Evolutionary conservation across 2,797 vertebrate species (phyloP), one percentile per base, ranked within the genome.

Genomic region (Chanos chanos): DNA sequence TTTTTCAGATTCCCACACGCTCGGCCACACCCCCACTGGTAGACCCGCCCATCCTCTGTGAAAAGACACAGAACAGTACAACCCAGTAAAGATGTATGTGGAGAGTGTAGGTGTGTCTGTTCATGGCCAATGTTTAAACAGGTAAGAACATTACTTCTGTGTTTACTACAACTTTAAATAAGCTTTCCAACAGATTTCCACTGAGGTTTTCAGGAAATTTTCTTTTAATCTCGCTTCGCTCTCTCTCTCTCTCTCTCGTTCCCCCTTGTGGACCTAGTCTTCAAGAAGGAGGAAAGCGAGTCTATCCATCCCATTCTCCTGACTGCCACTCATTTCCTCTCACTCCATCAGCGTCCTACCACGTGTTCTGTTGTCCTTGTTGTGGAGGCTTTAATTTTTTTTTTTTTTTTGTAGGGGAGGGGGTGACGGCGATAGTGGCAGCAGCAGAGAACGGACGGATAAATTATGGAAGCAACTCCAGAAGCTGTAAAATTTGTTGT

Each of bases 401-500:
- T 18, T 33, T 28, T 27, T 30, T 28, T 18, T 28, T 13, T 12
- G 4, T 18, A 7, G 6, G 47, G 33, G 5, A 1, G 16, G 15
- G 16, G 16, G 39, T 37, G 5, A 12, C 36, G 15, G 77, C 76
- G 77, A 73, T 66, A 52, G 62, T 48, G 74, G 76, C 69, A 80
- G 73, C 72, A 47, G 73, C 81, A 85, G n/a, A n/a, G n/a, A n/a
- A n/a, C n/a, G n/a, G 19, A 40, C 2, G 19, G 92, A 97, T 98
- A 97, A 99, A 98, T 98, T 98, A 98, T 96, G 92, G 93, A 98
- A 97, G 95, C 94, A 95, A 94, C 76, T 85, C 85, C 92, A 92
- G 91, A 96, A 95, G 96, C 95, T 97, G 94, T 99, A 99, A 98
- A 98, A 98, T 97, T 92, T 98, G 96, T 98, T 98, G 96, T 97